These are phyloP conservation scores for Aphelenchoides besseyi DNA, from an alignment of 1,140 invertebrate species.

Conservation along the genomic window DNA sequence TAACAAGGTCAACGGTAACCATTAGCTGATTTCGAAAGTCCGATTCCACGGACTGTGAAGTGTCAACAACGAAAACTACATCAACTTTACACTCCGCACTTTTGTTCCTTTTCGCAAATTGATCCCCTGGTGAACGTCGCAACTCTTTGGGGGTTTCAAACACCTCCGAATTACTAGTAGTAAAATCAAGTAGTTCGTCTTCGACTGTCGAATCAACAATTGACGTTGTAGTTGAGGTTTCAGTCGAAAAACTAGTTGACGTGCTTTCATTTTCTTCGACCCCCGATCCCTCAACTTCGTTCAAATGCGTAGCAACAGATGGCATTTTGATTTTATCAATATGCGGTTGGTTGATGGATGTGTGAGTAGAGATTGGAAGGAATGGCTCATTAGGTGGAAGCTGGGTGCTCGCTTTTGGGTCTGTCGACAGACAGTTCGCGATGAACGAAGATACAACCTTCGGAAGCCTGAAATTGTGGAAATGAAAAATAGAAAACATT, in stretches of 20 bases:
- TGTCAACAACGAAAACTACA: slow-evolving; percentile 54
- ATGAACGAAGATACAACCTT: not conserved
- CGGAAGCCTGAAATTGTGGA: not conserved
- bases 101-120: not conserved
- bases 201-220: not conserved
- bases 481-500: not conserved
- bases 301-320: not conserved
- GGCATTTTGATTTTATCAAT: not conserved
- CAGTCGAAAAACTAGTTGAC: not conserved
- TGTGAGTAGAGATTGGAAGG: not conserved
- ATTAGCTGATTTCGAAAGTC: slow-evolving; percentile 53
- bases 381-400: not conserved
- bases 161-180: no score
- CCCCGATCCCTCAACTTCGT: not conserved
- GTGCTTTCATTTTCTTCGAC: not conserved
- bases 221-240: no score
- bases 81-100: slow-evolving; percentile 29
- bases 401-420: not conserved
- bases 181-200: not conserved
- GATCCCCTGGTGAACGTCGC: not conserved
- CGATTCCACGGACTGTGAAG: slow-evolving; percentile 52
- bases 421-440: not conserved
- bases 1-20: slow-evolving; percentile 54
- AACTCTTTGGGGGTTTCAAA: not conserved
- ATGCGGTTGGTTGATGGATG: no score